phyloP scores from a whole-genome alignment of 2,113 vertebrate species.

The Coptodon bakossiorum region DNA sequence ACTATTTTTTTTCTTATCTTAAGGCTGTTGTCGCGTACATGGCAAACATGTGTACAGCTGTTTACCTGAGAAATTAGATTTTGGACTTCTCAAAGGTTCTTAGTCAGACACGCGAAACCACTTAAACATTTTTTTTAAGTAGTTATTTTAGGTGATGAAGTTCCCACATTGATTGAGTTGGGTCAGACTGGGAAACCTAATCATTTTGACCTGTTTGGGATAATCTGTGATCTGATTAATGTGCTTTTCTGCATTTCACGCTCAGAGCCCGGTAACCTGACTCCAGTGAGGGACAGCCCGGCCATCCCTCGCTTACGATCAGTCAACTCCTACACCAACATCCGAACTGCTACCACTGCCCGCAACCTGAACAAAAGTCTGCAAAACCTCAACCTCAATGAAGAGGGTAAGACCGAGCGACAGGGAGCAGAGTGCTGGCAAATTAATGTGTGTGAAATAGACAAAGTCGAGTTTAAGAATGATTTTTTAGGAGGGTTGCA shows the following conservation, averaged over 20 bases:
- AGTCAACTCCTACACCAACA: constrained; percentile 98
- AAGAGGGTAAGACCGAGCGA: constrained; percentile 78
- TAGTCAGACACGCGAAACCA: accelerated
- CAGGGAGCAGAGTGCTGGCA: background rate
- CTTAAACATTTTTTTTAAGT: background rate
- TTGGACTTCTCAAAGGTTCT: background rate
- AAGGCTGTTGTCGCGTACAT: background rate
- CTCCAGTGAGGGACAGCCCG: constrained; percentile 86
- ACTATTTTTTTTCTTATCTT: background rate
- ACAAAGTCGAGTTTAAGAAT: background rate
- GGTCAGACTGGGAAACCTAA: accelerated
- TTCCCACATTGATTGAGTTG: background rate
- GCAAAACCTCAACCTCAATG: constrained; percentile 95
- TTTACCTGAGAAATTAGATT: background rate
- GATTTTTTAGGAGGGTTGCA: background rate
- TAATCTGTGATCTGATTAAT: accelerated
- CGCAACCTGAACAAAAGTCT: constrained; percentile 95
- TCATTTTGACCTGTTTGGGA: background rate
- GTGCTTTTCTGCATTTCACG: background rate
- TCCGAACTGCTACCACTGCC: constrained; percentile 84
- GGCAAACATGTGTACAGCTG: background rate
- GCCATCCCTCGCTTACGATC: constrained; percentile 89
- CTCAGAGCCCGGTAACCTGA: constrained; percentile 86
- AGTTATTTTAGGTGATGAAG: background rate
- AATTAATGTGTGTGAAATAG: background rate